phyloP scores from a whole-genome alignment of 2,888 invertebrate genomes.

The Cataglyphis cursor region DNA sequence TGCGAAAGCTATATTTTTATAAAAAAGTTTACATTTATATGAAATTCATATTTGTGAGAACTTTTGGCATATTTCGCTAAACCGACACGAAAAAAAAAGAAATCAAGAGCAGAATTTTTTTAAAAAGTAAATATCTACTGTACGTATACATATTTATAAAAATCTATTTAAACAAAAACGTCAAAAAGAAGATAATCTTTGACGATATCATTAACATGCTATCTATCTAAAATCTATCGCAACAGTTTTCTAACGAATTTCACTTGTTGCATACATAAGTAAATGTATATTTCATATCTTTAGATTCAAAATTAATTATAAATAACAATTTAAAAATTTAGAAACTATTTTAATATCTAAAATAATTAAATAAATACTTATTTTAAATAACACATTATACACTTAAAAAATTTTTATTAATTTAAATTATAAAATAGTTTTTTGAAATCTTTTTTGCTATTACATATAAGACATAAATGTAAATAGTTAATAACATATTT shows the following conservation, averaged over 20 bases:
- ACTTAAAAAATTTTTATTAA: background rate
- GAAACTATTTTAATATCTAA: background rate
- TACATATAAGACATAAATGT: background rate
- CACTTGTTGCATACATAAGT: background rate
- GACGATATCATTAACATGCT: background rate
- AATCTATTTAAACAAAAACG: background rate
- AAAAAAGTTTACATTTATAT: background rate
- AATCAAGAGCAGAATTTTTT: conserved; percentile 1
- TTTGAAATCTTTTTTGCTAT: background rate
- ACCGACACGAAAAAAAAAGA: background rate
- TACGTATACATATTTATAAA: conserved; percentile 1
- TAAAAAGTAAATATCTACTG: background rate
- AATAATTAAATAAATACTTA: conserved; percentile 1
- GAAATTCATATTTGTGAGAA: conserved; percentile 26
- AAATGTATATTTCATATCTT: background rate
- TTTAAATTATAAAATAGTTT: background rate
- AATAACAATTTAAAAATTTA: background rate
- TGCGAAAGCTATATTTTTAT: conserved; percentile 1
- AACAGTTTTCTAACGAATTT: background rate
- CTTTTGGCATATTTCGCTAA: background rate
- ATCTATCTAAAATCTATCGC: conserved; percentile 12
- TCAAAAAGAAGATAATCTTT: background rate
- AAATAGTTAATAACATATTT: background rate
- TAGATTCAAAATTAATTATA: background rate
- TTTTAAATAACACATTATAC: background rate